These are phyloP conservation scores for Falco punctatus DNA, from an alignment of 2,113 vertebrate genomes.

Conservation along the genomic window DNA sequence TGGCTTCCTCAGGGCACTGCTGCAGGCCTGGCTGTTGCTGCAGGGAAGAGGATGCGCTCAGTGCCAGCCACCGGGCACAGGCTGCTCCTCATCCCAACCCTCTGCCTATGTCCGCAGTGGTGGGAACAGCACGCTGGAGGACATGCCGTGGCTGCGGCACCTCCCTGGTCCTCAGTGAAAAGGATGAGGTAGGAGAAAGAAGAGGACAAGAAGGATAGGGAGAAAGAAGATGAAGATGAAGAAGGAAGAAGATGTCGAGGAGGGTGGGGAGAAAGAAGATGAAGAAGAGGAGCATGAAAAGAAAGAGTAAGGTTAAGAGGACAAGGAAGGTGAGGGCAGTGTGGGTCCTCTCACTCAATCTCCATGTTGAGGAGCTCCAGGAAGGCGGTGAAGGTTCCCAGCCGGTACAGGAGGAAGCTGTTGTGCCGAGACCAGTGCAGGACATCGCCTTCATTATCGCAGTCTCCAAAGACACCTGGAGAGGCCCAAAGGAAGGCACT, in stretches of 20 bases:
- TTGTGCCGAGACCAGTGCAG: constrained; percentile 93
- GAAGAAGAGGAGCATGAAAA: background rate
- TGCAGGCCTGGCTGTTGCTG: constrained; percentile 95
- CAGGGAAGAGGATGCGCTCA: background rate
- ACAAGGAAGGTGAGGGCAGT: background rate
- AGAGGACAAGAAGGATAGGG: background rate
- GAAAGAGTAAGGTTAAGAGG: background rate
- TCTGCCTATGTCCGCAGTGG: fast-evolving
- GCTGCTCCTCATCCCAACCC: background rate
- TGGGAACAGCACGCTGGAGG: fast-evolving
- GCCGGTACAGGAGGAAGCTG: constrained; percentile 91
- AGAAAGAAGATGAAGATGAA: background rate
- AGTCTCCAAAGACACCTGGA: constrained; percentile 90
- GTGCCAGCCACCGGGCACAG: fast-evolving
- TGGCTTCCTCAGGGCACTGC: constrained; percentile 91
- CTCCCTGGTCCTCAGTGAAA: background rate
- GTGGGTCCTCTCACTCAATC: constrained; percentile 82
- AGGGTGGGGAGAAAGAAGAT: background rate
- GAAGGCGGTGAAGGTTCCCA: constrained; percentile 94
- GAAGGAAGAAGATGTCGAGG: background rate
- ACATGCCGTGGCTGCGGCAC: fast-evolving
- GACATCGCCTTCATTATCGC: constrained; percentile 86
- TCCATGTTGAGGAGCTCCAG: constrained; percentile 98
- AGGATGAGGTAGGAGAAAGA: background rate
- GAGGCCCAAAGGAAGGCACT: background rate